These are phyloP conservation scores for Clytia hemisphaerica DNA, from an alignment of 30 jellyfish, hydroid and myxozoan species.

Conservation along the genomic window DNA sequence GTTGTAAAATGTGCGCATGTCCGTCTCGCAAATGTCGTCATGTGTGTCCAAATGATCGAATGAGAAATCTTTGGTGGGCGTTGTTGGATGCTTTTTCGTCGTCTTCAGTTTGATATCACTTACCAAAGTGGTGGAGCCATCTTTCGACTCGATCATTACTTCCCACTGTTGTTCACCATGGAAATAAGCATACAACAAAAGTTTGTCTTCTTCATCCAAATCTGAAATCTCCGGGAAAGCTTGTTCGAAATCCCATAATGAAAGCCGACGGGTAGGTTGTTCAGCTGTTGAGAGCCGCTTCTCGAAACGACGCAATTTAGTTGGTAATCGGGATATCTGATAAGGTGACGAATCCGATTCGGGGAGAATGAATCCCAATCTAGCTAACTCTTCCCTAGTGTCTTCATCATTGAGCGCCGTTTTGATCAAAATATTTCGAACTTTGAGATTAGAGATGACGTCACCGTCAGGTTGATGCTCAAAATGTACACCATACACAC, in stretches of 20 bases:
- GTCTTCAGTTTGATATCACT: neutral
- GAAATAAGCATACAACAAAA: constrained; percentile 17
- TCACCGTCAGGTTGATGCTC: constrained; percentile 11
- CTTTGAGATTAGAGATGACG: neutral
- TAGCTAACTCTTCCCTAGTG: neutral
- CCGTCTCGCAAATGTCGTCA: neutral
- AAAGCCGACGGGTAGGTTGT: neutral
- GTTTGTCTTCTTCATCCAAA: constrained; percentile 1
- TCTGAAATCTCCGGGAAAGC: constrained; percentile 28
- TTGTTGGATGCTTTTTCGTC: neutral
- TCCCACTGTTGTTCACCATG: constrained; percentile 41
- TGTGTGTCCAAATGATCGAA: neutral
- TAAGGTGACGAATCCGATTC: too few species aligned
- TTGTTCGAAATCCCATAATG: constrained; percentile 12
- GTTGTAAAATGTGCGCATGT: too few species aligned
- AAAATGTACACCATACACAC: constrained; percentile 16
- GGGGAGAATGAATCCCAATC: constrained; percentile 26
- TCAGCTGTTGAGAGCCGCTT: neutral
- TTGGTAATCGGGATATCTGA: constrained; percentile 18
- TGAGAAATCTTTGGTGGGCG: neutral
- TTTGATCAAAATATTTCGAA: neutral
- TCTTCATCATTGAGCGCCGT: constrained; percentile 20
- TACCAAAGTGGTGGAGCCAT: neutral
- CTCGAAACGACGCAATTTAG: constrained; percentile 22
- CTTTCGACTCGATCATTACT: constrained; percentile 10